Evolutionary conservation across 1,140 invertebrate genomes (phyloP).

Genomic region (Atta cephalotes): DNA sequence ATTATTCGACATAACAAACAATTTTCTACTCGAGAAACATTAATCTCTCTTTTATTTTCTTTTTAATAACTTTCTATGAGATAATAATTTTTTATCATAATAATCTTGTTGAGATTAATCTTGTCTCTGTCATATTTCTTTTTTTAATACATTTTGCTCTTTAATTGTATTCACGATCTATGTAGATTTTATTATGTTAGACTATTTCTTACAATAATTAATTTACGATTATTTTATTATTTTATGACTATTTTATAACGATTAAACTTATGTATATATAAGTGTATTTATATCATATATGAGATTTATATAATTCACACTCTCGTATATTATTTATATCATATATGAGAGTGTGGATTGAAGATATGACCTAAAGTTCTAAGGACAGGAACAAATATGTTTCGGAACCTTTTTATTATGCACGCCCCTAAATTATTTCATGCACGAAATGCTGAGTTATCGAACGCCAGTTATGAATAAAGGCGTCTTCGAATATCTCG

Average conservation of each 20-base stretch:
- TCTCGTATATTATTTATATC: no score
- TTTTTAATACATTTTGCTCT: not conserved
- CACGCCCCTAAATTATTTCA: slow-evolving; percentile 39
- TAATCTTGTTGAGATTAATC: not conserved
- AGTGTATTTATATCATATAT: not conserved
- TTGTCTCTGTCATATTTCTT: not conserved
- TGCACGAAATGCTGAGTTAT: slow-evolving; percentile 48
- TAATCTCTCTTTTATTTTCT: not conserved
- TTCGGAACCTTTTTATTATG: slow-evolving; percentile 10
- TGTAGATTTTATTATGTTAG: not conserved
- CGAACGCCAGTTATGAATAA: slow-evolving; percentile 50
- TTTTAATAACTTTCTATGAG: not conserved
- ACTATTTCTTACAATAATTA: not conserved
- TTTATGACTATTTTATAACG: not conserved
- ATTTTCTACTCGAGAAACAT: not conserved
- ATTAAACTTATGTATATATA: not conserved
- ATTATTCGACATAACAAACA: not conserved
- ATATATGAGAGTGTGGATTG: not conserved
- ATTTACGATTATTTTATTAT: not conserved
- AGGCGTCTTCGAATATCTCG: slow-evolving; percentile 56
- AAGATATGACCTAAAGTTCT: slow-evolving; percentile 1
- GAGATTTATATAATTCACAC: no score
- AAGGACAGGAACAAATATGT: slow-evolving; percentile 1
- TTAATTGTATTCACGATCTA: not conserved
- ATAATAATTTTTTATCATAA: not conserved